Evolutionary conservation across 2,113 vertebrate species (phyloP).

Genomic region (Leptobrachium leishanense): DNA sequence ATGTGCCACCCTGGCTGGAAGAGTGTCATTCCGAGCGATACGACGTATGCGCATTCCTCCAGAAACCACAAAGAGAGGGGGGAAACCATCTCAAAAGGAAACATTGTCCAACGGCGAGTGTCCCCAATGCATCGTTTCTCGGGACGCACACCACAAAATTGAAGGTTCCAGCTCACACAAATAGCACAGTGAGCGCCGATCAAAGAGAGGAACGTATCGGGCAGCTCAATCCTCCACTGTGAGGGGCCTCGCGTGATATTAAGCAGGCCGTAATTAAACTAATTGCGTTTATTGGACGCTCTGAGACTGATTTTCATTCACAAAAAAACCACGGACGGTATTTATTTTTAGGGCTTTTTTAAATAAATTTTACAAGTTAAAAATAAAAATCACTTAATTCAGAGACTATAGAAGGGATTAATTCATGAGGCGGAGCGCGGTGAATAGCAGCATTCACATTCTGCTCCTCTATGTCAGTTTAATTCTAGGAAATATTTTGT

Average conservation of each 20-base stretch:
- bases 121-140: constrained; percentile 15
- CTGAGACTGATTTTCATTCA: neutral
- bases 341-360: constrained; percentile 4
- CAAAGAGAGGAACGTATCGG: neutral
- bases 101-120: neutral
- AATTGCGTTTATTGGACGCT: neutral
- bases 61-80: neutral
- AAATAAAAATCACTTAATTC: neutral
- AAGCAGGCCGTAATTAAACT: constrained; percentile 14
- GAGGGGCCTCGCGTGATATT: constrained; percentile 6
- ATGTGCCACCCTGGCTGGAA: neutral
- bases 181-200: constrained; percentile 1
- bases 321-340: neutral
- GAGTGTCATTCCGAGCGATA: constrained; percentile 6
- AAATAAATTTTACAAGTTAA: neutral
- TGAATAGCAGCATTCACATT: constrained; percentile 9
- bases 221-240: neutral
- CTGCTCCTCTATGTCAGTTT: neutral
- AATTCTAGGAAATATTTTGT: neutral
- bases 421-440: constrained; percentile 7
- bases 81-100: neutral
- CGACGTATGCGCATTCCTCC: constrained; percentile 21
- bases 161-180: constrained; percentile 23
- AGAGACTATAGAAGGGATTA: constrained; percentile 24
- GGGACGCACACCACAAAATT: constrained; percentile 19